phyloP scores from a whole-genome alignment of 2,113 vertebrate genomes.

The Thymallus thymallus region DNA sequence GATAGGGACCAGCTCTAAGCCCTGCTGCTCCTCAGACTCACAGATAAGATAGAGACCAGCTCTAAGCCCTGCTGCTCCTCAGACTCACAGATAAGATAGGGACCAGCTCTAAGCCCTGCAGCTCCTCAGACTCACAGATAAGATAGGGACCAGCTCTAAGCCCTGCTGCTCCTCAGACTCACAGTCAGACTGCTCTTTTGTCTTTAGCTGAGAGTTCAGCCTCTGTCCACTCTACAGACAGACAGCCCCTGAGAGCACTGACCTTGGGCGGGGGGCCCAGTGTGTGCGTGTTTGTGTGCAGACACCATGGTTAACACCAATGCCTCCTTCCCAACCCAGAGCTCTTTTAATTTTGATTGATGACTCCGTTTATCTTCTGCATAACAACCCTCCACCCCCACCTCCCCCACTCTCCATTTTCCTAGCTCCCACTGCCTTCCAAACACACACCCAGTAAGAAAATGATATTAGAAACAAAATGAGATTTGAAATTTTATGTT shows the following conservation, averaged over 20 bases:
- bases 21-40: background rate
- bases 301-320: constrained; percentile 19
- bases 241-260: constrained; percentile 17
- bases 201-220: background rate
- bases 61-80: background rate
- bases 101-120: background rate
- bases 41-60: constrained; percentile 1
- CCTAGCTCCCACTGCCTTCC: constrained; percentile 28
- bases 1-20: background rate
- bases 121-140: background rate
- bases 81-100: background rate
- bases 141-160: background rate
- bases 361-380: constrained; percentile 72
- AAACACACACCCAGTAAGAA: constrained; percentile 59
- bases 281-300: constrained; percentile 21
- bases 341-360: constrained; percentile 77
- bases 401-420: constrained; percentile 23
- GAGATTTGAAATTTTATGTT: constrained; percentile 82
- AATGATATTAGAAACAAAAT: constrained; percentile 84
- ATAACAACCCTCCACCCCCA: constrained; percentile 50
- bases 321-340: constrained; percentile 50
- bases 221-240: background rate
- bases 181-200: background rate
- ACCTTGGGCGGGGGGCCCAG: constrained; percentile 47
- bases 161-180: background rate